phyloP scores from a whole-genome alignment of 2,113 vertebrate species.

The Ondatra zibethicus region DNA sequence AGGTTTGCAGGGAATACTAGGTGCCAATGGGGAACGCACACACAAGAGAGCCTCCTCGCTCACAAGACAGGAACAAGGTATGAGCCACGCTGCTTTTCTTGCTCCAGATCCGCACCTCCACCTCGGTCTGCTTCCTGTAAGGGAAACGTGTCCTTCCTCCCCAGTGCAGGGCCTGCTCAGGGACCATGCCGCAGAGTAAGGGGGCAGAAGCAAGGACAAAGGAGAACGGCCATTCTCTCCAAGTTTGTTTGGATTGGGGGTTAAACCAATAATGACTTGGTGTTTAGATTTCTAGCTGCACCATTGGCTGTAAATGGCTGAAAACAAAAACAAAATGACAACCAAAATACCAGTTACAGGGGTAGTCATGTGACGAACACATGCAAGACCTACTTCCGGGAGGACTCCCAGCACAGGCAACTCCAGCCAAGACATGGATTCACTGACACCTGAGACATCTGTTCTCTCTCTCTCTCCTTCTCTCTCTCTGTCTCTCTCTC shows the following conservation, averaged over 20 bases:
- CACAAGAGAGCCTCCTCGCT: no score
- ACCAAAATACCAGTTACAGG: not conserved
- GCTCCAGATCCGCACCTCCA: not conserved
- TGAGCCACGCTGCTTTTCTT: rapidly evolving
- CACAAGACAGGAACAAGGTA: not conserved
- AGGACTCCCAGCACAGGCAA: not conserved
- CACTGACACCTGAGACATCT: not conserved
- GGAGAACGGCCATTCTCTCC: not conserved
- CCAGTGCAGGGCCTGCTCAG: not conserved
- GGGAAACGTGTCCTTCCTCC: not conserved
- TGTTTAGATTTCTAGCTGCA: not conserved
- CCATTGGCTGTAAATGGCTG: not conserved
- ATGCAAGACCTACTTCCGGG: not conserved
- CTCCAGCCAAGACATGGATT: not conserved
- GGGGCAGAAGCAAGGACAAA: not conserved
- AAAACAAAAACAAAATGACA: not conserved
- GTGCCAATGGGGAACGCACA: not conserved
- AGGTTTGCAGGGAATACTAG: not conserved
- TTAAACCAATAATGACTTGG: not conserved
- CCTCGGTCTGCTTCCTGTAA: no score
- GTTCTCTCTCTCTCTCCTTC: no score
- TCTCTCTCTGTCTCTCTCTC: not conserved
- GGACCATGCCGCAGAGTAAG: rapidly evolving
- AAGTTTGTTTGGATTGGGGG: not conserved
- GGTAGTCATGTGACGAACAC: no score